Percentiles rank a stretch among this genome's conserved stretches.
Conservation (phyloP, 2,797 vertebrate genomes). For the Kryptolebias ocellatus region DNA sequence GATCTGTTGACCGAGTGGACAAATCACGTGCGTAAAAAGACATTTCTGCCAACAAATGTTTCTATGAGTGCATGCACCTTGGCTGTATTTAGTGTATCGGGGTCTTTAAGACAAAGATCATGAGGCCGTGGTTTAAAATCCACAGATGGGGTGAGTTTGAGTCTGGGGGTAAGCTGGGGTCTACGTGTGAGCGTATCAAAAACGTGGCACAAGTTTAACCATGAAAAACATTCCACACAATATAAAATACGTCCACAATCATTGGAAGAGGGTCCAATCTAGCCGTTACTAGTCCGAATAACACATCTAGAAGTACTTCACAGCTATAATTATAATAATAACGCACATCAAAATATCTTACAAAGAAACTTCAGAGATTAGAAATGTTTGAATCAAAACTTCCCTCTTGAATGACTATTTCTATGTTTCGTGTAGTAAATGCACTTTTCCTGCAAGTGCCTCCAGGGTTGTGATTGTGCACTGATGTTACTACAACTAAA, state of each 20-base stretch:
- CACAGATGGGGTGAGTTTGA: slow-evolving; percentile 27
- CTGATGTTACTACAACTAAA: slow-evolving; percentile 59
- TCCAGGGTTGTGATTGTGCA: slow-evolving; percentile 69
- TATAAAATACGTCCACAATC: slow-evolving; percentile 75
- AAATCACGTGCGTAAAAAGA: slow-evolving; percentile 55
- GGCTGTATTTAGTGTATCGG: slow-evolving; percentile 31
- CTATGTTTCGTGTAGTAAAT: slow-evolving; percentile 59
- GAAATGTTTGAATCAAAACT: slow-evolving; percentile 72
- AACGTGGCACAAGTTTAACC: slow-evolving; percentile 57
- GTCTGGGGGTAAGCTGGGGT: slow-evolving; percentile 26
- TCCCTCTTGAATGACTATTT: slow-evolving; percentile 37
- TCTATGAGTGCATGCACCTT: slow-evolving; percentile 31
- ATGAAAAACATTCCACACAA: slow-evolving; percentile 62
- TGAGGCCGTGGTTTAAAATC: slow-evolving; percentile 16
- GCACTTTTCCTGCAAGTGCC: slow-evolving; percentile 80
- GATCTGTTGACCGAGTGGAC: slow-evolving; percentile 7
- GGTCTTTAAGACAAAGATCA: slow-evolving; percentile 38
- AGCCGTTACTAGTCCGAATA: slow-evolving; percentile 87
- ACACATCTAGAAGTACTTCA: slow-evolving; percentile 82
- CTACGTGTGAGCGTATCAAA: slow-evolving; percentile 50
- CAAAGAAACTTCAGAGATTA: slow-evolving; percentile 88
- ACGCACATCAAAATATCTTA: slow-evolving; percentile 73
- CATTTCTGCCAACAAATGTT: slow-evolving; percentile 64
- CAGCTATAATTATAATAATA: slow-evolving; percentile 77
- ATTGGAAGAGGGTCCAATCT: slow-evolving; percentile 66